Base-by-base conservation (phyloP, 1,140 invertebrate species). In the Phymorhynchus buccinoides region DNA sequence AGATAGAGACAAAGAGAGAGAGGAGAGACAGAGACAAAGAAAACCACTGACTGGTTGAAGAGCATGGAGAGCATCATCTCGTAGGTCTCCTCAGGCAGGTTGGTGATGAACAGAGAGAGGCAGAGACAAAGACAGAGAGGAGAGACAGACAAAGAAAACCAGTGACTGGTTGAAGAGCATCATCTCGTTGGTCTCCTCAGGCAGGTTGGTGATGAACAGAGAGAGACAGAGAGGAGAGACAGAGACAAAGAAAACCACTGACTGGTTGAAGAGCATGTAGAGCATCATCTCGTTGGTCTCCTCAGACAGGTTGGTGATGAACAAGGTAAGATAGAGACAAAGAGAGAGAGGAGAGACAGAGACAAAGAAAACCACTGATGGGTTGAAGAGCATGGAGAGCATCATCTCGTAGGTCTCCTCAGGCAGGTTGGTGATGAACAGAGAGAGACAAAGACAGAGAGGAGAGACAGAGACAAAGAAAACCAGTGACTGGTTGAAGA, bases 241-340 rank as follows among this genome's bases (percentile, higher is more conserved):
- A n/a, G n/a, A n/a, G n/a, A n/a, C n/a, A n/a, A n/a, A n/a, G n/a
- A n/a, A n/a, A n/a, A n/a, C n/a, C n/a, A n/a, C n/a, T 94, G 95
- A 97, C 96, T 99, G 98, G 93, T 99, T 99, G 92, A 99, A 99
- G 87, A 99, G 94, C 97, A 99, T 99, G 66, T 97, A 98, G 86
- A 99, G 95, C 98, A 99, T 99, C 96, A 99, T 98, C 93, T 99
- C 98, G 91, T 97, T 99, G 0, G 98, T 99, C 92, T 99, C 98
- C 93, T 99, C 97, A 0, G 99, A 99, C 86, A 99, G 94, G 94
- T 99, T 99, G 52, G 98, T 99, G 52, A 99, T 95, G 96, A 99
- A 99, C 22, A n/a, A n/a, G n/a, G n/a, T n/a, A n/a, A n/a, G n/a
- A n/a, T n/a, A n/a, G n/a, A n/a, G n/a, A n/a, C n/a, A n/a, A n/a